Evolutionary conservation across 2,888 invertebrate genomes (phyloP).

Genomic region (Xestia rhomboidea): DNA sequence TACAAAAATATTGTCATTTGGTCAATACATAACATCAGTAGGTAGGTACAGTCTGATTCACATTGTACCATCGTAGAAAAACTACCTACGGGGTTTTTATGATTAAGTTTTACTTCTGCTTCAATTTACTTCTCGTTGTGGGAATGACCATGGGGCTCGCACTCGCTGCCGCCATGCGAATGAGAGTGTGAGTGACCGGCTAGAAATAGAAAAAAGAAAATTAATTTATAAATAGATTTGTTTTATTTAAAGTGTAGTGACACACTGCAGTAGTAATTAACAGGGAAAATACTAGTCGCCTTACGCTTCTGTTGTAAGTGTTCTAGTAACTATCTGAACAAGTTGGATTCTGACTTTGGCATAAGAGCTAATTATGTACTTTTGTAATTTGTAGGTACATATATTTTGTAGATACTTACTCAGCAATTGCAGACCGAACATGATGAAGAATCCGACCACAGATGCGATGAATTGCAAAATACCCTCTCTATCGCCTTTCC

Average conservation of each 20-base stretch:
- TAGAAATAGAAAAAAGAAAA: constrained; percentile 69
- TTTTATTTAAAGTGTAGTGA: neutral
- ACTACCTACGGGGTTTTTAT: neutral
- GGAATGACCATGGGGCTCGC: constrained; percentile 68
- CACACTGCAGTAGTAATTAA: neutral
- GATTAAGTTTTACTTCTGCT: neutral
- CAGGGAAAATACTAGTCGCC: neutral
- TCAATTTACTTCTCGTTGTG: constrained; percentile 65
- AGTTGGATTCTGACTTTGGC: neutral
- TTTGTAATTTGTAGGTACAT: too few species aligned
- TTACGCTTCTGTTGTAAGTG: neutral
- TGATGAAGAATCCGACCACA: constrained; percentile 92
- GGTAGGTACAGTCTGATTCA: constrained; percentile 20
- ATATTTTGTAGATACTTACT: constrained; percentile 85
- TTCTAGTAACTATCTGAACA: neutral
- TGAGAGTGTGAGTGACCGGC: constrained; percentile 81
- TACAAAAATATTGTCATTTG: constrained; percentile 55
- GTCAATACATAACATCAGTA: constrained; percentile 25
- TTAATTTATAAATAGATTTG: constrained; percentile 9
- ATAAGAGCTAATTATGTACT: neutral
- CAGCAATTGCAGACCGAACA: constrained; percentile 92
- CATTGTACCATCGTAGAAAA: neutral
- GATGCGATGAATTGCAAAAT: constrained; percentile 92
- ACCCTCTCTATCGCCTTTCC: constrained; percentile 91
- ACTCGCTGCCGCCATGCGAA: constrained; percentile 62